These are phyloP conservation scores for Drosophila sordidula DNA, from an alignment of 2,888 invertebrate genomes.

Conservation along the genomic window DNA sequence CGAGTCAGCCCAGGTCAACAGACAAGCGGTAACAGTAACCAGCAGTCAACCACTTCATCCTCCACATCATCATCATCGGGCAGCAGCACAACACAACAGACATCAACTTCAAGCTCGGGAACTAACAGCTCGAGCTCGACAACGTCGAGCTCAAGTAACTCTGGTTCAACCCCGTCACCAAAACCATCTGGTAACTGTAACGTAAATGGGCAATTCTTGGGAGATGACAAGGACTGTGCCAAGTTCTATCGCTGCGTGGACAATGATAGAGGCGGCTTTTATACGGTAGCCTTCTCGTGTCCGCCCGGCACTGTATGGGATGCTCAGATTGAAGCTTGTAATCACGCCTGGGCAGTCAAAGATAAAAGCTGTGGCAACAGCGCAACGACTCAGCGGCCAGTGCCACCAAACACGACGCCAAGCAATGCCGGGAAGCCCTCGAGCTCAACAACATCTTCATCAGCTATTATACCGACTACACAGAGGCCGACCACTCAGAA, in stretches of 20 bases:
- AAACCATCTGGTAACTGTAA: constrained; percentile 69
- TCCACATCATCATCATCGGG: constrained; percentile 26
- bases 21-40: constrained; percentile 25
- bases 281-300: constrained; percentile 86
- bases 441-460: constrained; percentile 14
- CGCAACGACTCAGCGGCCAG: constrained; percentile 41
- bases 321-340: constrained; percentile 86
- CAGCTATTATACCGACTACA: constrained; percentile 13
- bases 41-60: constrained; percentile 33
- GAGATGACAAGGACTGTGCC: constrained; percentile 86
- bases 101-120: constrained; percentile 57
- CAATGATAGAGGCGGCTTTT: constrained; percentile 85
- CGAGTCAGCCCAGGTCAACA: constrained; percentile 29
- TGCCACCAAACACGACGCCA: constrained; percentile 37
- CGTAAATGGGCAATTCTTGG: constrained; percentile 83
- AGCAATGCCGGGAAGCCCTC: constrained; percentile 27
- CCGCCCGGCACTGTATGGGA: constrained; percentile 88
- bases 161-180: constrained; percentile 24
- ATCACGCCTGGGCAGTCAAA: constrained; percentile 82
- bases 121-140: constrained; percentile 44
- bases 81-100: constrained; percentile 16
- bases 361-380: constrained; percentile 68
- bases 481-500: constrained; percentile 14
- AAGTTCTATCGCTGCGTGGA: constrained; percentile 88
- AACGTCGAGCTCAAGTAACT: constrained; percentile 39